phyloP scores from a whole-genome alignment of 2,888 invertebrate species.

The Lymantria dispar region DNA sequence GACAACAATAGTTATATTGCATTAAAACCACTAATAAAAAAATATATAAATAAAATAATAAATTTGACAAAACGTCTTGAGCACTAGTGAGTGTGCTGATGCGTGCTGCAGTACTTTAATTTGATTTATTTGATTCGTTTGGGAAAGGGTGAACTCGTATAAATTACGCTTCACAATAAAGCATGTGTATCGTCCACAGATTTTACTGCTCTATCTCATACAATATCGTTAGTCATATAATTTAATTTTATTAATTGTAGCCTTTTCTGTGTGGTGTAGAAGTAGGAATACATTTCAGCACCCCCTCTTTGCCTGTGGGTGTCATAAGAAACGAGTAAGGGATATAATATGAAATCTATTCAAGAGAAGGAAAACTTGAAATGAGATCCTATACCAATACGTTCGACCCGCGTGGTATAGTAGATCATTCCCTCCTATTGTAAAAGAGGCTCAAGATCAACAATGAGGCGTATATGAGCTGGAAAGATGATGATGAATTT shows the following conservation, averaged over 20 bases:
- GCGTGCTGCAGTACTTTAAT: conserved; percentile 77
- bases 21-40: conserved; percentile 72
- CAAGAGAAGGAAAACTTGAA: no score
- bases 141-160: conserved; percentile 72
- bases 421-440: no score
- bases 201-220: conserved; percentile 29
- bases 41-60: conserved; percentile 81
- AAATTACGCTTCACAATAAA: conserved; percentile 64
- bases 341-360: no score
- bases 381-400: no score
- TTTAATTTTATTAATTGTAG: conserved; percentile 33
- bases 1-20: conserved; percentile 67
- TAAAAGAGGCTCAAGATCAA: no score
- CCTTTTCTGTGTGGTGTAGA: no score
- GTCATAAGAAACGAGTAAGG: no score
- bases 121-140: conserved; percentile 77
- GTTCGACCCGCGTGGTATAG: no score
- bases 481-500: no score
- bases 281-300: no score
- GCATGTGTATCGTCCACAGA: conserved; percentile 29
- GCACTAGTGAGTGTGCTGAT: conserved; percentile 69
- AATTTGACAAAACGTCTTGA: conserved; percentile 83
- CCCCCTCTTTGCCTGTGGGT: no score
- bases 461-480: no score
- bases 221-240: conserved; percentile 31